Conservation (phyloP, 1,140 invertebrate genomes). For the Drosophila varians region DNA sequence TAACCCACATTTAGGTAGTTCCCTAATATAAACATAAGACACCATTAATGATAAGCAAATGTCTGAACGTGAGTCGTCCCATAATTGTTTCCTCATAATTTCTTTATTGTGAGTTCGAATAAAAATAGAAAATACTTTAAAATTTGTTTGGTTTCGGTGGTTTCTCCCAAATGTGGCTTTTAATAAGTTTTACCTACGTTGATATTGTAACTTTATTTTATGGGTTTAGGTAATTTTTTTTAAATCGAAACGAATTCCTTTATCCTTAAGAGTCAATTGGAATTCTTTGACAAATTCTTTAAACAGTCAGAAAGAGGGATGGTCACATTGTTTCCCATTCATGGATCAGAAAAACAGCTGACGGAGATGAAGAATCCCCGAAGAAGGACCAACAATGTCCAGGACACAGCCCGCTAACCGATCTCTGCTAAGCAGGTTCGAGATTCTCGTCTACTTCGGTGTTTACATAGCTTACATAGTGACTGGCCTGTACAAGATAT, state of each 20-base stretch:
- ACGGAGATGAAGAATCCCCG: conserved; percentile 4
- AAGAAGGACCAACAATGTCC: conserved; percentile 7
- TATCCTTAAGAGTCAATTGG: not conserved
- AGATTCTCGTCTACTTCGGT: conserved; percentile 61
- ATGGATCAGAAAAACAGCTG: not conserved
- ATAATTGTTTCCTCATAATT: conserved; percentile 15
- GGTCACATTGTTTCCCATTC: not conserved
- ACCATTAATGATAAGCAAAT: conserved; percentile 3
- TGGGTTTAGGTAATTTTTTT: too few species aligned
- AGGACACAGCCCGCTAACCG: conserved; percentile 11
- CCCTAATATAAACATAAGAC: conserved; percentile 15
- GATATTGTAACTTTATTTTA: too few species aligned
- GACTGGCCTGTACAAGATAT: conserved; percentile 67
- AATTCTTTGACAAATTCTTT: not conserved
- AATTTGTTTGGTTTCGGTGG: too few species aligned
- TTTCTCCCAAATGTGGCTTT: too few species aligned
- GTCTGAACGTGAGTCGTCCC: not conserved
- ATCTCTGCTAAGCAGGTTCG: conserved; percentile 52
- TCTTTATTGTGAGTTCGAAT: conserved; percentile 7
- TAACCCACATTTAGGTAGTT: not conserved
- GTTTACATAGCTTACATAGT: conserved; percentile 68
- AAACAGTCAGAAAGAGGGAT: not conserved
- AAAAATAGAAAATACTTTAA: conserved; percentile 2
- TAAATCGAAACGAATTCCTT: too few species aligned
- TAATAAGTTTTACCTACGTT: too few species aligned